These are phyloP conservation scores for Benthosema pterotum DNA, from an alignment of 2,797 vertebrate genomes.

Conservation along the genomic window DNA sequence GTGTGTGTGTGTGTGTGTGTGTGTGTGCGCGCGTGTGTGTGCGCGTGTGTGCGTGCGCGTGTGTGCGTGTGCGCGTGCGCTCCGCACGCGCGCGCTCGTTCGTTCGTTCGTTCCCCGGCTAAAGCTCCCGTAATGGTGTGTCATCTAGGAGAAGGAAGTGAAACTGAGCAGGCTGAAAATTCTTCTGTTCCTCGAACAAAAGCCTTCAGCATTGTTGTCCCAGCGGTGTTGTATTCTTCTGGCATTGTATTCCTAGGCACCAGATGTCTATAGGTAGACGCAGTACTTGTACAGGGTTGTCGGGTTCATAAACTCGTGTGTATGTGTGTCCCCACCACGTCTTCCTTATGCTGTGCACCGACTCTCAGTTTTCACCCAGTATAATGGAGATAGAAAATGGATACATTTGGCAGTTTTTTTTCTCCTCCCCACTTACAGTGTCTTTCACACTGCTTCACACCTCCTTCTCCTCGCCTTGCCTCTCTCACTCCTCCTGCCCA, in stretches of 20 bases:
- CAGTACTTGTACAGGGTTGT: conserved; percentile 5
- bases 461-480: conserved; percentile 8
- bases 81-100: too few species aligned
- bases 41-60: too few species aligned
- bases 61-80: too few species aligned
- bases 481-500: conserved; percentile 17
- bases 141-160: conserved; percentile 32
- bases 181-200: conserved; percentile 30
- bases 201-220: conserved; percentile 22
- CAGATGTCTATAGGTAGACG: conserved; percentile 40
- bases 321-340: conserved; percentile 4
- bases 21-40: too few species aligned
- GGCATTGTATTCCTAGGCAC: conserved; percentile 47
- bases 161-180: conserved; percentile 28
- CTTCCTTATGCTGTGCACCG: neutral
- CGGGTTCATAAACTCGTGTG: conserved; percentile 38
- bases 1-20: too few species aligned
- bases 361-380: conserved; percentile 17
- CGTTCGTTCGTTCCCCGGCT: neutral
- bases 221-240: conserved; percentile 52
- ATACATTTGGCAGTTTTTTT: conserved; percentile 26
- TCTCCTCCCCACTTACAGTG: conserved; percentile 19
- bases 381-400: conserved; percentile 27
- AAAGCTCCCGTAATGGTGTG: conserved; percentile 4
- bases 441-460: conserved; percentile 38